These are phyloP conservation scores for Pampus argenteus DNA, from an alignment of 2,797 vertebrate species.

Conservation along the genomic window DNA sequence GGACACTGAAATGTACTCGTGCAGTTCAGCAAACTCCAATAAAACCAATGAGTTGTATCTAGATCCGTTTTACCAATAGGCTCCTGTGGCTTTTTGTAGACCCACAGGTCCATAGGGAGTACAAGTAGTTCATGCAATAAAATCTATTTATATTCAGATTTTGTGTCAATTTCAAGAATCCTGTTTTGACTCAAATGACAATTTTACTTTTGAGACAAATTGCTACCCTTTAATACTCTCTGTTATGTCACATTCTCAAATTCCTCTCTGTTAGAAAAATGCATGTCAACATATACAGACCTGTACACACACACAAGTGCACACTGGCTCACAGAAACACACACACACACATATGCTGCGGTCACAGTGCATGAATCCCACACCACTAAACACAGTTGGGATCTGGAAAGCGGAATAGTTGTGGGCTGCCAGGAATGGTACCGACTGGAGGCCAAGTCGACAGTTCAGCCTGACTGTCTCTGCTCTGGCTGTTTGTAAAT, in stretches of 20 bases:
- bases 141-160: slow-evolving; percentile 24
- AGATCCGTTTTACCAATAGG: slow-evolving; percentile 1
- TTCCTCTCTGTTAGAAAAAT: slow-evolving; percentile 37
- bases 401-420: slow-evolving; percentile 78
- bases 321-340: slow-evolving; percentile 31
- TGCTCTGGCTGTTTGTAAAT: slow-evolving; percentile 52
- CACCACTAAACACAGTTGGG: slow-evolving; percentile 78
- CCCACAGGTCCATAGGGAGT: slow-evolving; percentile 1
- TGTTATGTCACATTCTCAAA: slow-evolving; percentile 43
- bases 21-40: neutral
- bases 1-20: neutral
- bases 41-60: neutral
- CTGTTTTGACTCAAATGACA: slow-evolving; percentile 17
- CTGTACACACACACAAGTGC: slow-evolving; percentile 5
- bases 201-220: slow-evolving; percentile 37
- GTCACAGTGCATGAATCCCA: slow-evolving; percentile 61
- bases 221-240: slow-evolving; percentile 1
- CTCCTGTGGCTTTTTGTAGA: slow-evolving; percentile 3
- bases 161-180: slow-evolving; percentile 24
- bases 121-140: slow-evolving; percentile 6
- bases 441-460: slow-evolving; percentile 57
- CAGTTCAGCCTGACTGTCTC: slow-evolving; percentile 62
- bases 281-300: slow-evolving; percentile 26
- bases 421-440: slow-evolving; percentile 71
- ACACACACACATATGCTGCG: slow-evolving; percentile 54